Percentiles rank a stretch among this genome's conserved stretches.
Conservation (phyloP, 2,113 vertebrate species). For the Psittacula cyanocephala region DNA sequence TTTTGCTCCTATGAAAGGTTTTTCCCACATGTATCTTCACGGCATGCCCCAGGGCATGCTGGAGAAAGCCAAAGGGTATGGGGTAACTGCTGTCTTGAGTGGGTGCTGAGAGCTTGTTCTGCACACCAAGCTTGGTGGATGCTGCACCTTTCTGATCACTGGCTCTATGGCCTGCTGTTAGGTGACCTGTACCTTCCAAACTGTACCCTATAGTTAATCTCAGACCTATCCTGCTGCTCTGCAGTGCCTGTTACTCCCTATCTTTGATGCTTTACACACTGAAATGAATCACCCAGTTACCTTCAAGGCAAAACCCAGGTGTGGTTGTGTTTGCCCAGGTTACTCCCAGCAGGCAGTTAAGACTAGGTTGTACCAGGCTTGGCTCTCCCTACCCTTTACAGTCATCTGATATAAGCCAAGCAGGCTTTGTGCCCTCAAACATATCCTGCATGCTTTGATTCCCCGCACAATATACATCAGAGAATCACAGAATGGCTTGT, state of each 20-base stretch:
- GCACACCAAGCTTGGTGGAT: neutral
- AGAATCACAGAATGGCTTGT: neutral
- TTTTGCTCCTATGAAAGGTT: neutral
- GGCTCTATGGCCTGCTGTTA: neutral
- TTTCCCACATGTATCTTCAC: neutral
- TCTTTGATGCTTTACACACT: neutral
- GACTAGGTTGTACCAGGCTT: slow-evolving; percentile 1
- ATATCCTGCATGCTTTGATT: neutral
- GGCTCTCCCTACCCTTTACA: neutral
- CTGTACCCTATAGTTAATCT: fast-evolving
- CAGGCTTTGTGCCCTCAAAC: neutral
- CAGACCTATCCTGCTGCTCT: neutral
- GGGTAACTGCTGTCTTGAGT: neutral
- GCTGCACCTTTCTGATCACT: neutral
- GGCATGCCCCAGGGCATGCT: fast-evolving
- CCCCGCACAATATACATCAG: neutral
- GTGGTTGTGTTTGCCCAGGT: slow-evolving; percentile 40
- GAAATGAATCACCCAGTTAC: neutral
- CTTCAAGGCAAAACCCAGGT: neutral
- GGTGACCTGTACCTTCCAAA: neutral
- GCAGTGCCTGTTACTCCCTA: neutral
- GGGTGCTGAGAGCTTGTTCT: neutral
- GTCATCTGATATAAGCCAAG: neutral
- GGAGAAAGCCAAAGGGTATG: neutral
- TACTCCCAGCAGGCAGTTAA: neutral